Base-by-base conservation (phyloP, 2,888 invertebrate genomes). In the Ptycholaimellus sp. region DNA sequence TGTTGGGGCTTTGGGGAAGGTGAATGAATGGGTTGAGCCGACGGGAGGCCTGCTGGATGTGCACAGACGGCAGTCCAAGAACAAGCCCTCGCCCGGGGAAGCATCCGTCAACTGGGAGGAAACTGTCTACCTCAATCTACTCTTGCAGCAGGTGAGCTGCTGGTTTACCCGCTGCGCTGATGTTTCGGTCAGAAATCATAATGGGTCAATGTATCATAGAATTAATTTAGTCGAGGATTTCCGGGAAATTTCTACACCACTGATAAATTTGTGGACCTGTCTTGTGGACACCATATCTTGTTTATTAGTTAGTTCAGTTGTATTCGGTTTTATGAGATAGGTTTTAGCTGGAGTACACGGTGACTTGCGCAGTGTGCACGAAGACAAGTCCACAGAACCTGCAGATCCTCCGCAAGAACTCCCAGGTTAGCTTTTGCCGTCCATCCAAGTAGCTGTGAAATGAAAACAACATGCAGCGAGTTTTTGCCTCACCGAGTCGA, bases 31-130 rank as follows among this genome's bases (percentile, higher is more conserved):
- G n/a, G n/a, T 44, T 32, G 63, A 83, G 75, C 81, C 81, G 13
- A 44, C 43, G n/a, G n/a, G n/a, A n/a, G n/a, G n/a, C 56, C 79
- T 80, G 63, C 77, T 93, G 47, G 87, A 93, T 66, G 93, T 93
- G 46, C 90, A 82, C 66, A 74, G 93, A 45, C 81, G 85, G 65
- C 85, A 87, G 64, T 87, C 87, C 55, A 76, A 82, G 58, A 85
- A 87, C 63, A 68, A 90, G 55, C 93, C 93, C 36, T 40, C 47
- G 3, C 78, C 87, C 54, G 82, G 82, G 42, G 87, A 93, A 66
- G 77, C 79, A 30, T 80, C 80, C 57, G 76, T 90, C 52, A 87
- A 93, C 65, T 96, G 93, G 93, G 90, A 93, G 65, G 93, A 96
- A 68, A 93, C 90, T 40, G 85, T 93, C 45, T 93, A 90, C 66